Evolutionary conservation across 2,888 invertebrate genomes (phyloP).

Genomic region (Ochropacha duplaris): DNA sequence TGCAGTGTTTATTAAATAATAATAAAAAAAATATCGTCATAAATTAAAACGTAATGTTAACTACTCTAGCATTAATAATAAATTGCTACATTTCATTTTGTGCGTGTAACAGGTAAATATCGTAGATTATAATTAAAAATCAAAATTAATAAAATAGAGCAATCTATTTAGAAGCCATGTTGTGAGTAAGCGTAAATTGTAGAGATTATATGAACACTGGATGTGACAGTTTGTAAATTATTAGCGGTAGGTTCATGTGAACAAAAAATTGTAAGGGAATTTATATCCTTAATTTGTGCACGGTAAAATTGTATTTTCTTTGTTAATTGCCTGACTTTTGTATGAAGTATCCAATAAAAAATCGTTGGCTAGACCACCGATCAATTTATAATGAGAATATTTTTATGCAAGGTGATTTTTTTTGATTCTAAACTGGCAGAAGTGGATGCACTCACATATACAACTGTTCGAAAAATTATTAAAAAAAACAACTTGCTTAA

Average conservation of each 20-base stretch:
- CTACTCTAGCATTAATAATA: slow-evolving; percentile 41
- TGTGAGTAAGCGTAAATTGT: slow-evolving; percentile 40
- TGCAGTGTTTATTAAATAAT: slow-evolving; percentile 59
- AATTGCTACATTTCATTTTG: slow-evolving; percentile 66
- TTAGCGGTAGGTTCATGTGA: background rate
- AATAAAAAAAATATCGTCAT: slow-evolving; percentile 40
- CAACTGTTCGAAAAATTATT: no score
- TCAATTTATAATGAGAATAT: background rate
- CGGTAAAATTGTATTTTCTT: background rate
- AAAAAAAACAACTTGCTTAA: no score
- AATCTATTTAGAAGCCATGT: slow-evolving; percentile 47
- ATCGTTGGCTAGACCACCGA: background rate
- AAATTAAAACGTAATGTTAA: slow-evolving; percentile 40
- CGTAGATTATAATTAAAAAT: slow-evolving; percentile 18
- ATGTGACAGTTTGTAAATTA: slow-evolving; percentile 13
- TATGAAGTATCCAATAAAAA: background rate
- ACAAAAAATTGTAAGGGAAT: background rate
- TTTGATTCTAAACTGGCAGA: no score
- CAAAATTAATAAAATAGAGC: slow-evolving; percentile 54
- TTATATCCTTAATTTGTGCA: background rate
- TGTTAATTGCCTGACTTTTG: background rate
- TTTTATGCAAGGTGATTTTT: background rate
- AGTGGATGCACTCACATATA: no score
- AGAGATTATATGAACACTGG: slow-evolving; percentile 25
- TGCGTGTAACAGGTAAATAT: slow-evolving; percentile 42